Evolutionary conservation across 2,888 invertebrate species (phyloP).

Genomic region (Rhimphoctona megacephalus): DNA sequence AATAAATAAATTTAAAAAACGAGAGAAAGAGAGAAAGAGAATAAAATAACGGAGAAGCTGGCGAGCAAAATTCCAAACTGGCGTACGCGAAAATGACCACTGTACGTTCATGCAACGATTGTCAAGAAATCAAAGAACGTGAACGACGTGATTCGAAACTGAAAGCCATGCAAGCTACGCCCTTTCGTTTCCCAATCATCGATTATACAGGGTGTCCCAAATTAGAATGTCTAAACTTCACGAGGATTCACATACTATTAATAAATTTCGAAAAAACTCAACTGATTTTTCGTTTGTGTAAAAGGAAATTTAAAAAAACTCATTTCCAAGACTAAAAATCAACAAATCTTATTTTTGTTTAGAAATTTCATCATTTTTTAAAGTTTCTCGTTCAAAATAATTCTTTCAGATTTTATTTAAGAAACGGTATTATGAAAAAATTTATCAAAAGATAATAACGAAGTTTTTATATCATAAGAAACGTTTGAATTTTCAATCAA

Average conservation of each 20-base stretch:
- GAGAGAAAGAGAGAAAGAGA: slow-evolving; percentile 45
- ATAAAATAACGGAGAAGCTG: slow-evolving; percentile 54
- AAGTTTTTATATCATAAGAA: too few species aligned
- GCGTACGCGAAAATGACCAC: slow-evolving; percentile 39
- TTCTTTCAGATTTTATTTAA: background rate
- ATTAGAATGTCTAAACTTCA: background rate
- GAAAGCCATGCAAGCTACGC: background rate
- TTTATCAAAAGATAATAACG: too few species aligned
- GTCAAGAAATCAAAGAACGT: background rate
- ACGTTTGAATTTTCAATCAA: background rate
- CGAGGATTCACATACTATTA: background rate
- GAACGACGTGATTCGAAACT: background rate
- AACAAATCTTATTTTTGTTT: too few species aligned
- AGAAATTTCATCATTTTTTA: background rate
- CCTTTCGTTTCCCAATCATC: slow-evolving; percentile 6
- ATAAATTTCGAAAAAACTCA: background rate
- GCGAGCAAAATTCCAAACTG: slow-evolving; percentile 56
- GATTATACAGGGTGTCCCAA: background rate
- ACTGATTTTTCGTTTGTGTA: background rate
- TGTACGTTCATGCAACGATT: background rate
- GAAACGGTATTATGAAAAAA: background rate
- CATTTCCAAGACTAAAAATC: too few species aligned
- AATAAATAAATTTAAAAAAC: slow-evolving; percentile 33
- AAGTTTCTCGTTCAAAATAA: background rate
- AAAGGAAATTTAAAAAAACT: background rate